Base-by-base conservation (phyloP, 2,888 invertebrate species). In the Arge pagana region DNA sequence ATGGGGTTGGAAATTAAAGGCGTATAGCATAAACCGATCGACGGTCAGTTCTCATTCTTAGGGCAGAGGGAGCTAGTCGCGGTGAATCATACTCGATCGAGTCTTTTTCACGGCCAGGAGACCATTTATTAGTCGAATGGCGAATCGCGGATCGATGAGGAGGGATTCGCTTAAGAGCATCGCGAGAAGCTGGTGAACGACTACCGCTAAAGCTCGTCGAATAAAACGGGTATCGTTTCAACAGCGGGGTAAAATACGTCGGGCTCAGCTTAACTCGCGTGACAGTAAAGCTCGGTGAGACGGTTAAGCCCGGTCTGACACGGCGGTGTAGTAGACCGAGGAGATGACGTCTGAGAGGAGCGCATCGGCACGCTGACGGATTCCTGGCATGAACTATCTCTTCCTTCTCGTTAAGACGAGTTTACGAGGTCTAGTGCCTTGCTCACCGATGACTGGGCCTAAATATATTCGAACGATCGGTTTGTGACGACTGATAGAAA, bases 311-410 rank as follows among this genome's bases (percentile, higher is more conserved):
- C 28, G 10, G 11, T 43, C 21, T 19, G 30, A 19, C 18, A 30
- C 31, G 31, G 18, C 18, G 28, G 10, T 19, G 4, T 13, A 35
- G 30, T 13, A 7, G 30, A 43, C 31, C 15, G 43, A 28, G 41
- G 53, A 39, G 49, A 56, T 52, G 49, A 51, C 42, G 39, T 49
- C 45, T 49, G 37, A 53, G 42, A n/a, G n/a, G n/a, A 58, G 58
- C 51, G 58, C 56, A 53, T 51, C 55, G 39, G 54, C 53, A 40
- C 43, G 63, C 54, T 55, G 56, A 56, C 53, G 55, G 59, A 59
- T 57, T 62, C 64, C 62, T 60, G 56, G 52, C 62, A 62, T 64
- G 62, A 67, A 66, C 61, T 62, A 63, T 57, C 54, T 57, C 42
- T 30, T 54, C 53, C 57, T 58, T 59, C 50, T 62, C 64, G 66